Base-by-base conservation (phyloP, 2,797 vertebrate species). In the Trematomus bernacchii region DNA sequence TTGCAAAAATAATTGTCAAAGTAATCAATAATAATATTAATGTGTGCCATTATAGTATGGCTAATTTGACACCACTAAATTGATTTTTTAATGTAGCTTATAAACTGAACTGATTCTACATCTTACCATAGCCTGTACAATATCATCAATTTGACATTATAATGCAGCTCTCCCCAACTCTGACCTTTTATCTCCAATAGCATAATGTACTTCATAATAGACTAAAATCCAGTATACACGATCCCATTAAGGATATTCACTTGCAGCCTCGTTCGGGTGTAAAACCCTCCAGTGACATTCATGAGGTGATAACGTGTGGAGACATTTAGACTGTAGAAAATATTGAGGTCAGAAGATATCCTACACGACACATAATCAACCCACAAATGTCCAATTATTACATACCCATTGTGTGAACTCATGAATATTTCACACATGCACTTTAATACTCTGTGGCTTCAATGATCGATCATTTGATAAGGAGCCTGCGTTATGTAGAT, bases 251-350 rank as follows among this genome's bases (percentile, higher is more conserved):
- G 6, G 0, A 76, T 12, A 40, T 48, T 48, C 11, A 46, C 55
- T 42, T 30, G 23, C 30, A 51, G 53, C 16, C n/a, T 51, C 19
- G 9, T 55, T 47, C 6, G 6, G 51, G 16, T 66, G n/a, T 1
- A 58, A 46, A 53, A 27, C 16, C 42, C 19, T 69, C 43, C 44
- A 19, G 30, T 51, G 18, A 37, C 60, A 69, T 19, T n/a, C 55
- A 52, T n/a, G 54, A 72, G 55, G 59, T 46, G 57, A 69, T 27
- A 69, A 70, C 53, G 44, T 54, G 58, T 42, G 51, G n/a, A 77
- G 58, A 69, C 66, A 76, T 84, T 77, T 72, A 65, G 44, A 78
- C 47, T 10, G 60, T 57, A 55, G 51, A 63, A 63, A 48, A 62
- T 60, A 73, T 77, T 60, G 59, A 70, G 55, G 71, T 61, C 55